Conservation (phyloP, 2,113 vertebrate genomes). For the Scalopus aquaticus region DNA sequence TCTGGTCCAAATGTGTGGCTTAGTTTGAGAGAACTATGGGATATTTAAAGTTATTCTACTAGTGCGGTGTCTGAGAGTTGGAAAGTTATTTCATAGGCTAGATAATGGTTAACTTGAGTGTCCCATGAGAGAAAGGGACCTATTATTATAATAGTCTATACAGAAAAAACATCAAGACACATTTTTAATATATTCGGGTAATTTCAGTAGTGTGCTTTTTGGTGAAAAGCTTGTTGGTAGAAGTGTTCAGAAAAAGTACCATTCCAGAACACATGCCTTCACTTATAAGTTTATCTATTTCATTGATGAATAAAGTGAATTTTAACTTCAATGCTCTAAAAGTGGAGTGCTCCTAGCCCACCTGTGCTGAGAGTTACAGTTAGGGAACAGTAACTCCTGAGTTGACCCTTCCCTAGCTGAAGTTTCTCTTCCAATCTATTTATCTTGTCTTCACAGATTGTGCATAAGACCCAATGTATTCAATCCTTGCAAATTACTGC, state of each 20-base stretch:
- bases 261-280: constrained; percentile 71
- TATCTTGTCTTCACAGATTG: constrained; percentile 12
- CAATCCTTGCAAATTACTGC: constrained; percentile 63
- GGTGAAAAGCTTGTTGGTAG: constrained; percentile 59
- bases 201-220: constrained; percentile 74
- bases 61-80: constrained; percentile 19
- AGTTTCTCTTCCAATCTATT: constrained; percentile 36
- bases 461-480: constrained; percentile 45
- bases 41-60: constrained; percentile 46
- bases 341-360: neutral
- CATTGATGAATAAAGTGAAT: constrained; percentile 35
- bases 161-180: constrained; percentile 65
- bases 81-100: constrained; percentile 67
- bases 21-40: constrained; percentile 55
- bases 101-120: constrained; percentile 50
- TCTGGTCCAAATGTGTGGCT: constrained; percentile 51
- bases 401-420: neutral
- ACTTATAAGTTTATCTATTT: constrained; percentile 50
- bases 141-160: constrained; percentile 70
- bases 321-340: constrained; percentile 36
- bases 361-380: neutral
- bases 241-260: constrained; percentile 33
- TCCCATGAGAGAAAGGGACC: constrained; percentile 56
- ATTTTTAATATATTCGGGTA: constrained; percentile 83
- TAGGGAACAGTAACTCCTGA: neutral